Percentiles rank a stretch among this genome's conserved stretches.
These are phyloP conservation scores for Melanotaenia duboulayi DNA, from an alignment of 2,113 vertebrate genomes.

Conservation along the genomic window DNA sequence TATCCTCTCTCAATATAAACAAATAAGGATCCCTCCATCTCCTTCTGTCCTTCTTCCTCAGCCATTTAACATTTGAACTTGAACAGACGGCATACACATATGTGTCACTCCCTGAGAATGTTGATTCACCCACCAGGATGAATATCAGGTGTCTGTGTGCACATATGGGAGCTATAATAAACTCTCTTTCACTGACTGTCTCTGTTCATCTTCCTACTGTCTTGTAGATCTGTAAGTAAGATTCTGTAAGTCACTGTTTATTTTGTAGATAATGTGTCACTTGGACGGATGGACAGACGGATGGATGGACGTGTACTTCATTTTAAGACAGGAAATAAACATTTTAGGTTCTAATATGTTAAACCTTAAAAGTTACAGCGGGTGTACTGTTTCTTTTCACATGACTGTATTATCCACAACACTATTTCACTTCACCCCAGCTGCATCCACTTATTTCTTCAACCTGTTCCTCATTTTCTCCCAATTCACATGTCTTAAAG, in stretches of 20 bases:
- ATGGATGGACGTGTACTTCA: no score
- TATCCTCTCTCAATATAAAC: conserved; percentile 70
- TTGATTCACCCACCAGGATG: conserved; percentile 76
- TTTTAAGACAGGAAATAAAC: not conserved
- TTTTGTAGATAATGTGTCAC: no score
- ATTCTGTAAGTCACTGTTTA: conserved; percentile 24
- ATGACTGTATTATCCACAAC: not conserved
- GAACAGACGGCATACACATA: conserved; percentile 65
- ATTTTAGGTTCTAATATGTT: not conserved
- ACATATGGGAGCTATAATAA: conserved; percentile 80
- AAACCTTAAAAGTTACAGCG: not conserved
- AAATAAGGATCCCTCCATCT: conserved; percentile 57
- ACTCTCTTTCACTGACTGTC: conserved; percentile 32
- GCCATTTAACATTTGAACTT: conserved; percentile 53
- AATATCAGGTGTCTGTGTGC: conserved; percentile 79
- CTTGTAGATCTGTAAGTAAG: conserved; percentile 8
- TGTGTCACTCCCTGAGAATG: conserved; percentile 77
- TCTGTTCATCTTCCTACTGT: conserved; percentile 17
- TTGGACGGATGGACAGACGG: no score
- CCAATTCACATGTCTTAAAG: conserved; percentile 7
- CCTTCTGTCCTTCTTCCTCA: conserved; percentile 48
- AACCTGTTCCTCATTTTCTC: conserved; percentile 61
- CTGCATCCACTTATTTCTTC: conserved; percentile 34
- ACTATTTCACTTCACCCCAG: not conserved
- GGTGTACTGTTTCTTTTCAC: not conserved